Base-by-base conservation (phyloP, 2,888 invertebrate species). In the Acrobeloides nanus region DNA sequence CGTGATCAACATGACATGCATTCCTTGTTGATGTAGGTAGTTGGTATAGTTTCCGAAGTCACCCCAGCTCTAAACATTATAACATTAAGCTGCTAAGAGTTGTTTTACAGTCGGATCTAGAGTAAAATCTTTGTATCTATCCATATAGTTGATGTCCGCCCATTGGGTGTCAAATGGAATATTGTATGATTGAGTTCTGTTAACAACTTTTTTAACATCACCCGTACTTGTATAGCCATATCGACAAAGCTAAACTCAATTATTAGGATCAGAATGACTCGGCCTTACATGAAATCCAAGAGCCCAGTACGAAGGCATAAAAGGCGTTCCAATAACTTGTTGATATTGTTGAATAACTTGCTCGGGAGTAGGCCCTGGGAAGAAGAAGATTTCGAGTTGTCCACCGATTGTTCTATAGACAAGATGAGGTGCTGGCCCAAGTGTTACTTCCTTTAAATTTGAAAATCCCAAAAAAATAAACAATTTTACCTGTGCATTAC, bases 71-170 rank as follows among this genome's bases (percentile, higher is more conserved):
- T 65, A 37, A 41, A 55, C 45, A 37, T n/a, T n/a, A n/a, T n/a
- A n/a, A n/a, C n/a, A n/a, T n/a, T n/a, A n/a, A n/a, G n/a, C n/a
- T n/a, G n/a, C n/a, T n/a, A n/a, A n/a, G n/a, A n/a, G n/a, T n/a
- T 39, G 12, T 39, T 32, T 31, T 17, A 18, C 24, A 12, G n/a
- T 3, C 3, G 43, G 34, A 29, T 53, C 61, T 26, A 59, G 51
- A 1, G 86, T 86, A 69, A 88, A 88, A 73, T 86, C 86, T 72
- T 86, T 85, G 51, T 80, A 80, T 40, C 82, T 78, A 21, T 82
- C 78, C 87, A 87, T 87, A 71, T 86, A 86, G 33, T 68, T 69
- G 44, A 69, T 71, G 42, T 68, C 69, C 1, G 63, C 66, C 44
- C 56, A 58, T 1, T 59, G 58, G 5, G 63, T 56, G 48, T 69